Evolutionary conservation across 2,888 invertebrate species (phyloP), one percentile per base, ranked within the genome.

Genomic region (Apamea anceps): DNA sequence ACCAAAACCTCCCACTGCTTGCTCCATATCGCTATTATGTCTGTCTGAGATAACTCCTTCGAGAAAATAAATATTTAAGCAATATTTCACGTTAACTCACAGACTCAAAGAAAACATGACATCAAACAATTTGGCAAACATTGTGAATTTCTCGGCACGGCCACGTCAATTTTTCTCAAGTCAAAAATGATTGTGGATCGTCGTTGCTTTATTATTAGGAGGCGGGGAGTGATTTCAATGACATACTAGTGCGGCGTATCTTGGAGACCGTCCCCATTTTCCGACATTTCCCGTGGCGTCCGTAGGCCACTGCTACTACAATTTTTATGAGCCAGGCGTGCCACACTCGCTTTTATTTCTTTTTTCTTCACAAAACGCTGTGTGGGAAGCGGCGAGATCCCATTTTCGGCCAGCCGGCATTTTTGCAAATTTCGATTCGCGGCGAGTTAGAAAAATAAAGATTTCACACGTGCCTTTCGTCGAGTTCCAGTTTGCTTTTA

Each of bases 261-360:
- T 87, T 85, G 81, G 86, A 87, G 87, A 81, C 87, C 81, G 86
- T 88, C 87, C 88, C 86, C 88, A 91, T 93, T 93, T 88, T 93
- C 90, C 90, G 90, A 90, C 92, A 92, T 94, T 93, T 93, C 91
- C 92, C 90, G 89, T 84, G 85, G 85, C 90, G 86, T 86, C 87
- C 86, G 89, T 85, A 89, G 91, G 88, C 91, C 88, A 89, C 88
- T 89, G 88, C 86, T 88, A 89, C 90, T 95, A 94, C 94, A 96
- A 95, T 90, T 95, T 96, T 96, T 94, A 96, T 96, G 95, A 95
- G 94, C 92, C 91, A 80, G 89, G 90, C 92, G 91, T 90, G 90
- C 91, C 88, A 86, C 89, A 84, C 87, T 80, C 86, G 65, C 84
- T 90, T 90, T 91, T 91, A 92, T 89, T 91, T 90, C 92, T 91